phyloP scores from a whole-genome alignment of 2,888 invertebrate species.

The Epiperipatus broadwayi region DNA sequence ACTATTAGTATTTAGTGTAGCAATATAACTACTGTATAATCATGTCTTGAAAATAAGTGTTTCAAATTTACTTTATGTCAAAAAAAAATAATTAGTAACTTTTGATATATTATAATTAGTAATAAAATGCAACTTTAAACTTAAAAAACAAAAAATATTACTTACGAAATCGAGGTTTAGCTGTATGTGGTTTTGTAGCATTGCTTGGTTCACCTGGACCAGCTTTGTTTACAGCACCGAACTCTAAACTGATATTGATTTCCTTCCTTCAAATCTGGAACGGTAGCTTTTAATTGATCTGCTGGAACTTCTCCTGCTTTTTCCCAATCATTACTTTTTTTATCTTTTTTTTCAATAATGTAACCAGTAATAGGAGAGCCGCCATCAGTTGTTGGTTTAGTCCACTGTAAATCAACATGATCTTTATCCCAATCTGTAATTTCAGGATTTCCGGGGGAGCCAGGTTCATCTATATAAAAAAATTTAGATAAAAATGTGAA shows the following conservation, averaged over 20 bases:
- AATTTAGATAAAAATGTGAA: no score
- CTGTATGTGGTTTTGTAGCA: conserved; percentile 65
- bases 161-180: conserved; percentile 66
- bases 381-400: conserved; percentile 75
- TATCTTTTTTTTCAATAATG: conserved; percentile 74
- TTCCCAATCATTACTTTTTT: conserved; percentile 69
- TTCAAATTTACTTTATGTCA: no score
- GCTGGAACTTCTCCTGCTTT: conserved; percentile 73
- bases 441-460: conserved; percentile 76
- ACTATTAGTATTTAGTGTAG: no score
- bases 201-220: conserved; percentile 78
- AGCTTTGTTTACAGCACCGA: conserved; percentile 81
- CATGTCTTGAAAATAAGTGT: no score
- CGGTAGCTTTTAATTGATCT: conserved; percentile 55
- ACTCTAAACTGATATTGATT: conserved; percentile 89
- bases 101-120: no score
- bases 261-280: conserved; percentile 74
- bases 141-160: no score
- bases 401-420: conserved; percentile 86
- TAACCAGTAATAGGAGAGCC: conserved; percentile 85
- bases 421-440: conserved; percentile 89
- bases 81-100: no score
- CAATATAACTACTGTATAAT: no score
- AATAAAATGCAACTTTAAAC: no score
- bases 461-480: conserved; percentile 56